Percentiles rank a stretch among this genome's conserved stretches.
Conservation (phyloP, 2,797 vertebrate species). For the Phalanger gymnotis region DNA sequence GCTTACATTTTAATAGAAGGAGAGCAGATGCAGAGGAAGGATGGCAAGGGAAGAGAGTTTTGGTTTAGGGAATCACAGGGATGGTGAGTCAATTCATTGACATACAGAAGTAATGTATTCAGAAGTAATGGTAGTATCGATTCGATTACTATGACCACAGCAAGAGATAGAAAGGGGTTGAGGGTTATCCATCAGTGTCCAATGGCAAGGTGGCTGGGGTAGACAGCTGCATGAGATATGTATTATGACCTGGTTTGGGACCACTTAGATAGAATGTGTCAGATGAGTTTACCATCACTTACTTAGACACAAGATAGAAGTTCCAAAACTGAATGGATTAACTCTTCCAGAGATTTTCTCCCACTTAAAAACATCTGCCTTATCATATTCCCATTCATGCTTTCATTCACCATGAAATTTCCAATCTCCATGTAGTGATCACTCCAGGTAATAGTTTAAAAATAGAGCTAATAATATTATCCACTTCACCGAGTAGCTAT, state of each 20-base stretch:
- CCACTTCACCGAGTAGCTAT: not conserved
- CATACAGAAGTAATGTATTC: not conserved
- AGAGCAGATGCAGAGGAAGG: not conserved
- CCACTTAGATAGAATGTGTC: not conserved
- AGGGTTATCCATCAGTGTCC: not conserved
- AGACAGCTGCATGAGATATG: not conserved
- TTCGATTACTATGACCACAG: not conserved
- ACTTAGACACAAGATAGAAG: not conserved
- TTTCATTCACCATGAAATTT: not conserved
- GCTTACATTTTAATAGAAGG: not conserved
- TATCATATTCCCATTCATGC: not conserved
- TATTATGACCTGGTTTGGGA: not conserved
- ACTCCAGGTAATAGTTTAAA: not conserved
- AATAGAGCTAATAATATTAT: not conserved
- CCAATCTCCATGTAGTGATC: not conserved
- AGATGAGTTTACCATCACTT: not conserved
- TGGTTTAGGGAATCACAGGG: not conserved
- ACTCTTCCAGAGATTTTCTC: not conserved
- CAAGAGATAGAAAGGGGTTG: not conserved
- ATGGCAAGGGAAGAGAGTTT: not conserved
- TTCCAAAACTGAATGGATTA: not conserved
- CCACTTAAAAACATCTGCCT: not conserved
- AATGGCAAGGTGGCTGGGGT: not conserved
- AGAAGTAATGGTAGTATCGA: not conserved
- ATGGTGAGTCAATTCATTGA: not conserved